phyloP scores from a whole-genome alignment of 2,113 vertebrate species.

The Callaeas wilsoni region DNA sequence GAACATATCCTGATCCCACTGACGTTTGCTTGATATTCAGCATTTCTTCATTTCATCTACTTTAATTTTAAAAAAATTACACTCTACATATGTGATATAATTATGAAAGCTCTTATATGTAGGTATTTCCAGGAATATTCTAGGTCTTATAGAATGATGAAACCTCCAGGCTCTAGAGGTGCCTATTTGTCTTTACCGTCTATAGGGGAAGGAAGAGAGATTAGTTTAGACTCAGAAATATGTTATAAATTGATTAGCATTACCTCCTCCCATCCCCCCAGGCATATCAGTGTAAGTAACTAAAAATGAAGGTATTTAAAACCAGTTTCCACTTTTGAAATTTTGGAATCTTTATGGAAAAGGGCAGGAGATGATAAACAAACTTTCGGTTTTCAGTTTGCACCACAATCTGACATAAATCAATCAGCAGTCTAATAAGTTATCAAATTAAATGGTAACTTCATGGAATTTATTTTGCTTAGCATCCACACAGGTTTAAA shows the following conservation, averaged over 20 bases:
- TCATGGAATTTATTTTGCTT: not conserved
- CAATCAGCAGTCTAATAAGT: not conserved
- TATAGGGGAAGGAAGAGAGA: not conserved
- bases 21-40: not conserved
- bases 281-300: not conserved
- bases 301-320: not conserved
- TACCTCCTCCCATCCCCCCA: fast-evolving
- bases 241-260: not conserved
- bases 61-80: not conserved
- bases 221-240: not conserved
- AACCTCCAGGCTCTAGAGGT: not conserved
- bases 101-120: not conserved
- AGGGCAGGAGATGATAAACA: not conserved
- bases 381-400: not conserved
- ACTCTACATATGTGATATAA: not conserved
- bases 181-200: not conserved
- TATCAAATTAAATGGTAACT: not conserved
- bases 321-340: not conserved
- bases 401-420: not conserved
- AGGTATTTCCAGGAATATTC: not conserved
- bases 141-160: not conserved
- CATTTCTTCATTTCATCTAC: not conserved
- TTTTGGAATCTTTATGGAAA: not conserved
- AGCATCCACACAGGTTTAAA: not conserved
- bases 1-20: not conserved